A percentile compares a stretch with the other conserved stretches of the same genome.
Conservation (phyloP, 1,140 invertebrate species). For the Scaptodrosophila lebanonensis region DNA sequence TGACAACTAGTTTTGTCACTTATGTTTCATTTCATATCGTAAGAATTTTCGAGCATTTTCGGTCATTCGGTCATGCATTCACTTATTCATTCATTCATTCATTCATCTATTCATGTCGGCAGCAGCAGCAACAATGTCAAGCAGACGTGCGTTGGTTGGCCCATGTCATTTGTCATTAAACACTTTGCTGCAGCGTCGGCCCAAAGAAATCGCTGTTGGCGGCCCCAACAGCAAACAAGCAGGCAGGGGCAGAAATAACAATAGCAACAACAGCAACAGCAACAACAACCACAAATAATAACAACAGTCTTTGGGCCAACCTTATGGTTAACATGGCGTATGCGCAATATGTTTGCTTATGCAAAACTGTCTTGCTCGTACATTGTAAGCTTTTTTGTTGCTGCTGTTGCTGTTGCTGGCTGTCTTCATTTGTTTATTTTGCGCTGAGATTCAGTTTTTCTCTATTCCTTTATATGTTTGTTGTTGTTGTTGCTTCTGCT, state of each 20-base stretch:
- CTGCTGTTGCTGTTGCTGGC: conserved; percentile 10
- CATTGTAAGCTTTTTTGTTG: conserved; percentile 28
- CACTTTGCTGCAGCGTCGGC: conserved; percentile 38
- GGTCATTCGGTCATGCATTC: conserved; percentile 42
- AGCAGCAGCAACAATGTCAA: neutral
- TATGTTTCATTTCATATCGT: conserved; percentile 67
- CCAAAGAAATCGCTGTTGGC: neutral
- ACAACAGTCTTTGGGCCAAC: too few species aligned
- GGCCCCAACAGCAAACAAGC: too few species aligned
- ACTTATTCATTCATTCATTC: conserved; percentile 30
- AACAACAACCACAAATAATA: too few species aligned
- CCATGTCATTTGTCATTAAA: conserved; percentile 71
- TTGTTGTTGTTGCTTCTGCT: too few species aligned
- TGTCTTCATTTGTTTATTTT: conserved; percentile 16
- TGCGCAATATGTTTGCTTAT: conserved; percentile 66
- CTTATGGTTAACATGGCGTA: conserved; percentile 71
- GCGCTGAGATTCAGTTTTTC: conserved; percentile 30
- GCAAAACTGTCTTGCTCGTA: conserved; percentile 23
- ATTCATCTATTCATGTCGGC: conserved; percentile 29
- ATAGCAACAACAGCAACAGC: conserved; percentile 57
- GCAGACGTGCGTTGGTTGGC: conserved; percentile 21
- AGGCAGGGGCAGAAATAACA: conserved; percentile 24
- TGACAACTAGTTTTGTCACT: conserved; percentile 25
- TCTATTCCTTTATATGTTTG: conserved; percentile 2
- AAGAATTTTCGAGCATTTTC: conserved; percentile 36